phyloP scores from a whole-genome alignment of 2,113 vertebrate genomes.

The Trichomycterus rosablanca region DNA sequence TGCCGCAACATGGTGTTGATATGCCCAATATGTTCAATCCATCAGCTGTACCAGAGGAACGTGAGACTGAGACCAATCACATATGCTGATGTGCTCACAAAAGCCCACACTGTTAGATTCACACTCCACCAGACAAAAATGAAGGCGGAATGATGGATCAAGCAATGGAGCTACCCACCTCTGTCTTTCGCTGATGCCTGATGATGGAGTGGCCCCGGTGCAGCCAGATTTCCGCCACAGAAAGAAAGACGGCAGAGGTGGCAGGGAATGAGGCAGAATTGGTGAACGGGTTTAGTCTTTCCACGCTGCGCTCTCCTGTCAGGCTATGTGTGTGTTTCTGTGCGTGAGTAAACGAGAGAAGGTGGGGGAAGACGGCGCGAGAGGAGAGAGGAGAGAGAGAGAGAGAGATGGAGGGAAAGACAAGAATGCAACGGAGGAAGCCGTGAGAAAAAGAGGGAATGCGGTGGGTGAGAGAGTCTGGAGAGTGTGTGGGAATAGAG shows the following conservation, averaged over 20 bases:
- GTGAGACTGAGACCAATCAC: background rate
- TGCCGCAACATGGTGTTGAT: constrained; percentile 45
- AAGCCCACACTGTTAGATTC: constrained; percentile 5
- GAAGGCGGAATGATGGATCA: constrained; percentile 35
- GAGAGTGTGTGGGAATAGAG: constrained; percentile 53
- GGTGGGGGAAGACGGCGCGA: constrained; percentile 3
- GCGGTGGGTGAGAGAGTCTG: constrained; percentile 46
- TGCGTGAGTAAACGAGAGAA: constrained; percentile 40
- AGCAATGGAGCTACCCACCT: constrained; percentile 64
- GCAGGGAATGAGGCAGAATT: constrained; percentile 42
- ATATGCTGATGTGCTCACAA: constrained; percentile 13
- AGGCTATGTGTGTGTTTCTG: constrained; percentile 45
- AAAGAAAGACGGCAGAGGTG: constrained; percentile 41
- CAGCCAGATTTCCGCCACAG: constrained; percentile 51
- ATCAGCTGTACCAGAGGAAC: constrained; percentile 22
- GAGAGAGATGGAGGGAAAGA: constrained; percentile 35
- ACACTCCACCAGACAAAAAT: constrained; percentile 13
- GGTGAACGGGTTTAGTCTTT: constrained; percentile 42
- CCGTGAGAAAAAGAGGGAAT: too few relatives aligned
- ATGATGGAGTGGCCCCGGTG: constrained; percentile 51
- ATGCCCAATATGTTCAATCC: constrained; percentile 59
- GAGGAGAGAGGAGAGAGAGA: background rate
- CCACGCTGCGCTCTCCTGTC: constrained; percentile 39
- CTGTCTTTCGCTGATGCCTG: constrained; percentile 60
- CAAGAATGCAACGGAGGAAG: constrained; percentile 8